Conservation (phyloP, 2,888 invertebrate genomes). For the Drosophila pseudotakahashii region DNA sequence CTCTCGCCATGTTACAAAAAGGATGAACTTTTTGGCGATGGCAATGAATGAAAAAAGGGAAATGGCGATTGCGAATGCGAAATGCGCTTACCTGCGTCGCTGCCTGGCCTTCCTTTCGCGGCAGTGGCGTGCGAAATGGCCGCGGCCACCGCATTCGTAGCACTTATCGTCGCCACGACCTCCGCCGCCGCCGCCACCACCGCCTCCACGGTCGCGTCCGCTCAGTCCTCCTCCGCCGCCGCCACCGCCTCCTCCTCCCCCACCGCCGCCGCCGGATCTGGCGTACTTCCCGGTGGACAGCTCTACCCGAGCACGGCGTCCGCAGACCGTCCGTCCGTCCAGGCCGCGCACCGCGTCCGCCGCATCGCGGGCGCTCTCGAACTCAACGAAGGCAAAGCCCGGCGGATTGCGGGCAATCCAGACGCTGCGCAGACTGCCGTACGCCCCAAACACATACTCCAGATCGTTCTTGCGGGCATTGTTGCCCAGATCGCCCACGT, state of each 20-base stretch:
- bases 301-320: conserved; percentile 95
- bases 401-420: conserved; percentile 98
- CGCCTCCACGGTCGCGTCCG: conserved; percentile 84
- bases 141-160: conserved; percentile 96
- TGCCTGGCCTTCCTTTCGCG: conserved; percentile 87
- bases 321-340: conserved; percentile 94
- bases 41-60: conserved; percentile 59
- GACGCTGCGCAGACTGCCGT: conserved; percentile 95
- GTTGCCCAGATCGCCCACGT: conserved; percentile 97
- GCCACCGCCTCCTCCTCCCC: conserved; percentile 81
- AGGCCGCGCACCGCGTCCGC: conserved; percentile 93
- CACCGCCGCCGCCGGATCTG: conserved; percentile 73
- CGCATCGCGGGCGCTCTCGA: conserved; percentile 95
- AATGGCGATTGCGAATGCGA: conserved; percentile 6
- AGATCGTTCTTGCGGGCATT: conserved; percentile 96
- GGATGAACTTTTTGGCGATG: conserved; percentile 19
- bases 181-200: conserved; percentile 55
- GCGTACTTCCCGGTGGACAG: conserved; percentile 93
- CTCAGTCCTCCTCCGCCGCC: conserved; percentile 85
- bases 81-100: conserved; percentile 85
- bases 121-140: conserved; percentile 97
- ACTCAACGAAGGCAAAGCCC: conserved; percentile 97
- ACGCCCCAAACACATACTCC: conserved; percentile 96
- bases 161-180: conserved; percentile 91
- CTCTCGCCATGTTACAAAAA: conserved; percentile 44